A percentile compares a stretch with the other conserved stretches of the same genome.
phyloP scores from a whole-genome alignment of 1,140 invertebrate species.

The Drosophila arizonae region DNA sequence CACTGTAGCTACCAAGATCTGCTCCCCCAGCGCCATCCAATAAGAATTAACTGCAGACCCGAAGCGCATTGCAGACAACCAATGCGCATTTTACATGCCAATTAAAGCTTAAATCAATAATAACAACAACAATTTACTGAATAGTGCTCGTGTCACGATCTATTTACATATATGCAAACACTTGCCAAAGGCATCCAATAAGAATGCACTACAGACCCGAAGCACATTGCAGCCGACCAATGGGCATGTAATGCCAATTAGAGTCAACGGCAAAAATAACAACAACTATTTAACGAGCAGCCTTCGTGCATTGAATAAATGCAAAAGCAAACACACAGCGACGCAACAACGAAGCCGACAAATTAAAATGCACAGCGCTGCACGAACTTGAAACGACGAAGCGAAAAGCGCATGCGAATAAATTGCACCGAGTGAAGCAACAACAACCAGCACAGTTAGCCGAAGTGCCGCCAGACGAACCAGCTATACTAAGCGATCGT shows the following conservation, averaged over 20 bases:
- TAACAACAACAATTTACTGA: not conserved
- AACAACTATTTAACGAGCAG: slow-evolving; percentile 25
- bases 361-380: slow-evolving; percentile 65
- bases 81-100: not conserved
- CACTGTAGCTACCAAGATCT: not conserved
- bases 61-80: not conserved
- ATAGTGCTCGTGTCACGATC: not conserved
- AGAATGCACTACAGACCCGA: slow-evolving; percentile 21
- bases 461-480: slow-evolving; percentile 13
- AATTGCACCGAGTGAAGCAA: slow-evolving; percentile 50
- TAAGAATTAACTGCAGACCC: not conserved
- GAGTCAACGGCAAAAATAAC: not conserved
- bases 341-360: slow-evolving; percentile 37
- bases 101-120: too few relatives aligned
- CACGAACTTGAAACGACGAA: slow-evolving; percentile 61
- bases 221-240: slow-evolving; percentile 29
- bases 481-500: slow-evolving; percentile 25
- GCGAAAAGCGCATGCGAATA: slow-evolving; percentile 61
- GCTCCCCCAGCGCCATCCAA: not conserved
- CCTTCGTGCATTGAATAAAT: slow-evolving; percentile 45
- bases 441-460: slow-evolving; percentile 1
- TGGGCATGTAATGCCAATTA: slow-evolving; percentile 22
- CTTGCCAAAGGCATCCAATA: slow-evolving; percentile 3
- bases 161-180: too few relatives aligned
- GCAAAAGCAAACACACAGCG: slow-evolving; percentile 13